Percentiles rank a stretch among this genome's conserved stretches.
phyloP scores from a whole-genome alignment of 2,888 invertebrate species.

The Petrolisthes cinctipes region DNA sequence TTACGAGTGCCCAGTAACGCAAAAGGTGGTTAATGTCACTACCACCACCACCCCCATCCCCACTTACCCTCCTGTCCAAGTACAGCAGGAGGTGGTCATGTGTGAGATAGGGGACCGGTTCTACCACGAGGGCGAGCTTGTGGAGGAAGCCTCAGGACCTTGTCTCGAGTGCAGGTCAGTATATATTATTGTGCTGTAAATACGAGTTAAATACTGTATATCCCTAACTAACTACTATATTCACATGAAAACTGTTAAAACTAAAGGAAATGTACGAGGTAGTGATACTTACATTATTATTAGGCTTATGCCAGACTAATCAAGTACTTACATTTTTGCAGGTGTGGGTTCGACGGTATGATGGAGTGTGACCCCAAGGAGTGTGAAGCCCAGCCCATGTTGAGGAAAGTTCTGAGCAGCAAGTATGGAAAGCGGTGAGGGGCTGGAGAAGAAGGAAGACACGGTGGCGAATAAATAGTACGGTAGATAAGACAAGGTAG shows the following conservation, averaged over 20 bases:
- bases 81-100: slow-evolving; percentile 78
- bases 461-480: not conserved
- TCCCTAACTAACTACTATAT: not conserved
- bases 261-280: not conserved
- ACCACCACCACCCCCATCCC: slow-evolving; percentile 63
- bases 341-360: slow-evolving; percentile 91
- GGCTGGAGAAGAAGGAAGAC: not conserved
- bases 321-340: slow-evolving; percentile 70
- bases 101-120: slow-evolving; percentile 88
- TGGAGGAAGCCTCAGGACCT: slow-evolving; percentile 88
- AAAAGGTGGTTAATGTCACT: slow-evolving; percentile 65
- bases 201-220: not conserved
- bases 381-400: slow-evolving; percentile 90
- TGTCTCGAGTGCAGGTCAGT: slow-evolving; percentile 91
- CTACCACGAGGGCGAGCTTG: slow-evolving; percentile 87
- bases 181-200: not conserved
- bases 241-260: not conserved
- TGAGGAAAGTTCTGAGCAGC: slow-evolving; percentile 78
- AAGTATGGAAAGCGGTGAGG: slow-evolving; percentile 45
- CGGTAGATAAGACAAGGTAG: not conserved
- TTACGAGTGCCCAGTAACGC: slow-evolving; percentile 90
- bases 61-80: slow-evolving; percentile 68
- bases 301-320: too few species aligned
- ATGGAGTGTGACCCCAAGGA: slow-evolving; percentile 94
- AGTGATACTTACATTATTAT: too few species aligned